Base-by-base conservation (phyloP, 2,797 vertebrate genomes). In the Limosa lapponica region DNA sequence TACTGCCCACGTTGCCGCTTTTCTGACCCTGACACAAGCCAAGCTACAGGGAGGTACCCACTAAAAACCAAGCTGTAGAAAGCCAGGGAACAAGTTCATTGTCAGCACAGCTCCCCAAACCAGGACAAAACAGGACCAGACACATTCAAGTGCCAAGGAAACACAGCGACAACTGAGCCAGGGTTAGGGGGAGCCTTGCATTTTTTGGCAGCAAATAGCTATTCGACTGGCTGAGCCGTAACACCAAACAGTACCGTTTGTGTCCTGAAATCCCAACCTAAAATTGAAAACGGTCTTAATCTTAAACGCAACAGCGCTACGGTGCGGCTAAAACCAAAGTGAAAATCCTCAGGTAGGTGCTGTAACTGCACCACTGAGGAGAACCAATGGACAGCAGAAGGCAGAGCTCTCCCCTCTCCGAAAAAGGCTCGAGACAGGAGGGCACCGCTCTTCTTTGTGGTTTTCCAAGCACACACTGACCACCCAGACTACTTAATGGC, bases 401-500 rank as follows among this genome's bases (percentile, higher is more conserved):
- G 55, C 25, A 86, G 43, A 91, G 67, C 8, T 55, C 36, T 2
- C 1, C 22, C 23, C 8, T 6, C 19, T n/a, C 36, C 3, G 15
- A 17, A 65, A 51, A 57, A n/a, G 22, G 41, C 27, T 55, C 58
- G 8, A 25, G n/a, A 19, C 0, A 22, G 25, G 34, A 0, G 81
- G 28, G 16, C 12, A 24, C 3, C 0, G 0, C 1, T 8, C 18
- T 3, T 25, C 3, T 16, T 25, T 0, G 0, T 0, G 0, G 6
- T 52, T 71, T 86, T 71, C 61, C 43, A 87, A 88, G 55, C 28
- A 66, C 32, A 44, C 3, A 1, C 11, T n/a, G 78, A 61, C 17
- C 32, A 51, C 20, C 2, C 22, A 24, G 36, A 11, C 46, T 48
- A 72, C 22, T 20, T 32, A 74, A 52, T 1, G 11, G 70, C 41